A percentile compares a stretch with the other conserved stretches of the same genome.
phyloP scores from a whole-genome alignment of 2,888 invertebrate genomes.

The Prosopocoilus inquinatus region DNA sequence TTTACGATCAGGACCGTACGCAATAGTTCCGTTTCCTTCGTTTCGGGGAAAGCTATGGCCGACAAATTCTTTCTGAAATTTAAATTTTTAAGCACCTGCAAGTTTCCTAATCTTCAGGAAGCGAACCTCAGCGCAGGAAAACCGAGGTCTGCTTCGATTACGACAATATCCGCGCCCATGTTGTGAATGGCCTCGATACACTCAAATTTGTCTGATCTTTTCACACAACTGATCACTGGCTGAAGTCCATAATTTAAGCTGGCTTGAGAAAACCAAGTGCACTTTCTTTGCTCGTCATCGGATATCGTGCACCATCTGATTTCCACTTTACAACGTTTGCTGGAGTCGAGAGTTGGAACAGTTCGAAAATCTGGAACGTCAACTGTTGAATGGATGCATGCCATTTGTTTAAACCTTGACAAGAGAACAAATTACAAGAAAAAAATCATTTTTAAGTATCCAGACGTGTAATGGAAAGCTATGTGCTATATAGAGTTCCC shows the following conservation, averaged over 20 bases:
- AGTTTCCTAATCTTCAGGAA: no score
- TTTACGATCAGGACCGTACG: constrained; percentile 59
- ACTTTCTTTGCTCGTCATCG: constrained; percentile 57
- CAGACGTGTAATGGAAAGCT: no score
- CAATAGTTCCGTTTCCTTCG: constrained; percentile 50
- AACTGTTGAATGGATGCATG: constrained; percentile 8
- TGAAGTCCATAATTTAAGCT: constrained; percentile 59
- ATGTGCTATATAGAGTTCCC: no score
- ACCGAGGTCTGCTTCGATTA: constrained; percentile 56
- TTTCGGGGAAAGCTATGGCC: constrained; percentile 61
- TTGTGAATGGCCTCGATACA: constrained; percentile 58
- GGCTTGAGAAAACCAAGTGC: constrained; percentile 58
- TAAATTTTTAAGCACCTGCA: no score
- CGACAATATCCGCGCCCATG: constrained; percentile 57
- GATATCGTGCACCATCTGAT: constrained; percentile 64
- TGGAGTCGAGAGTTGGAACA: constrained; percentile 20
- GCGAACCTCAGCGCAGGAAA: constrained; percentile 1
- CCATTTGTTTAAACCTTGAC: no score
- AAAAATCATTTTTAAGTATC: no score
- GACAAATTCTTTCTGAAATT: constrained; percentile 55
- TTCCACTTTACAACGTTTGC: constrained; percentile 33
- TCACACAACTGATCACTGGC: constrained; percentile 57
- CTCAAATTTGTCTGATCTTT: constrained; percentile 50
- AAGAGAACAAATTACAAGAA: no score
- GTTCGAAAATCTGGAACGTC: not conserved